Evolutionary conservation across 2,888 invertebrate genomes (phyloP).

Genomic region (Euphydryas editha): DNA sequence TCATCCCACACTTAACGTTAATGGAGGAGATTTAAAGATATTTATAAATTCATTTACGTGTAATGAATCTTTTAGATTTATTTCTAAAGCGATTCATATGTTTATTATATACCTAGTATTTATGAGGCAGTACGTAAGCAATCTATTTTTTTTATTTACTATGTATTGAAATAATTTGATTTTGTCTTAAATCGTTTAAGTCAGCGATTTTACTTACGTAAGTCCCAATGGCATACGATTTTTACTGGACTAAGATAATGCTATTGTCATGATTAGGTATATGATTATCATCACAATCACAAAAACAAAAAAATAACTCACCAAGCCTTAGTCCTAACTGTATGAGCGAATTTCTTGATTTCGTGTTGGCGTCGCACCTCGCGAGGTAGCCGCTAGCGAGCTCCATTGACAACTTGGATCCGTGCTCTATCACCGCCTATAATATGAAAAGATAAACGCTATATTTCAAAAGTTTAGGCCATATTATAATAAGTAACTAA

Average conservation of each 20-base stretch:
- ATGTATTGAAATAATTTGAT: too few species aligned
- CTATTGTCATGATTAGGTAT: too few species aligned
- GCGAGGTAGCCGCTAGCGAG: conserved; percentile 62
- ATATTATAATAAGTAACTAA: too few species aligned
- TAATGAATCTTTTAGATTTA: neutral
- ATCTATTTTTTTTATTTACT: too few species aligned
- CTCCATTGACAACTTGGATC: conserved; percentile 69
- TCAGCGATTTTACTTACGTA: too few species aligned
- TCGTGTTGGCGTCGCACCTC: conserved; percentile 55
- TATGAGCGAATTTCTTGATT: conserved; percentile 78
- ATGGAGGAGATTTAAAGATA: neutral
- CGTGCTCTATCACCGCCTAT: conserved; percentile 77
- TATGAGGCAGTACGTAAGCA: neutral
- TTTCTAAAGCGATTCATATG: too few species aligned
- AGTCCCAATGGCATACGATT: too few species aligned
- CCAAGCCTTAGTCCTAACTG: conserved; percentile 85
- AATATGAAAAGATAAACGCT: conserved; percentile 8
- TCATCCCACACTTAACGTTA: neutral
- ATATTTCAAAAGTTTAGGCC: neutral
- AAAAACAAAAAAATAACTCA: conserved; percentile 45
- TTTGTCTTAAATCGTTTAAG: too few species aligned
- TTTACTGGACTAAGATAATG: too few species aligned
- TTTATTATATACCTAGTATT: neutral
- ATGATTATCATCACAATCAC: neutral
- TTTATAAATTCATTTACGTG: neutral